A percentile compares a stretch with the other conserved stretches of the same genome.
Conservation (phyloP, 2,113 vertebrate genomes). For the Lynx canadensis region DNA sequence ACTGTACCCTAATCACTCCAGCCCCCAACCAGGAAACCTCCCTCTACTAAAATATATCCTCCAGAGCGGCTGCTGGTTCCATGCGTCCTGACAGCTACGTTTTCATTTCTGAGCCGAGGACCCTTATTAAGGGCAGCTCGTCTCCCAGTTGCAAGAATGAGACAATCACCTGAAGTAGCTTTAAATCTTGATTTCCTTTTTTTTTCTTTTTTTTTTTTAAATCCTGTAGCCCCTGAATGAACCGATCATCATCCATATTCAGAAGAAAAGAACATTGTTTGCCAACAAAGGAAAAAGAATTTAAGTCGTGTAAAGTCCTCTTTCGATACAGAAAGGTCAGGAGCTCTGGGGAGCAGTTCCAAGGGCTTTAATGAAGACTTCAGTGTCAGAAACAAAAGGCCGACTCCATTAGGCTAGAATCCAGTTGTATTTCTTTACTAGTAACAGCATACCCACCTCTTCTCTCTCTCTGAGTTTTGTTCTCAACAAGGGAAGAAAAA, state of each 20-base stretch:
- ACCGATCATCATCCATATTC: slow-evolving; percentile 77
- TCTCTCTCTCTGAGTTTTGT: slow-evolving; percentile 73
- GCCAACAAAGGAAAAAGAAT: slow-evolving; percentile 79
- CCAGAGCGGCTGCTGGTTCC: not conserved
- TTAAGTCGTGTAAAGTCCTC: slow-evolving; percentile 83
- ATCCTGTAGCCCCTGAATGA: slow-evolving; percentile 80
- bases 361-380: slow-evolving; percentile 80
- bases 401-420: slow-evolving; percentile 79
- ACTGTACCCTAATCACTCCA: not conserved
- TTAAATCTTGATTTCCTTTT: not conserved
- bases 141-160: not conserved
- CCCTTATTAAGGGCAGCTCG: not conserved
- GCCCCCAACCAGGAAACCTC: not conserved
- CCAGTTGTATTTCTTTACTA: slow-evolving; percentile 77
- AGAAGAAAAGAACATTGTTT: slow-evolving; percentile 81
- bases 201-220: slow-evolving; percentile 39
- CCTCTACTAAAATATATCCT: not conserved
- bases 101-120: not conserved
- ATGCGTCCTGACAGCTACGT: not conserved
- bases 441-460: slow-evolving; percentile 79
- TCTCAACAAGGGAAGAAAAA: slow-evolving; percentile 44
- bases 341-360: slow-evolving; percentile 72
- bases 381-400: slow-evolving; percentile 83
- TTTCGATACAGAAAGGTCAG: slow-evolving; percentile 82
- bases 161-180: slow-evolving; percentile 65